These are phyloP conservation scores for Maniola jurtina DNA, from an alignment of 1,140 invertebrate genomes.

Conservation along the genomic window DNA sequence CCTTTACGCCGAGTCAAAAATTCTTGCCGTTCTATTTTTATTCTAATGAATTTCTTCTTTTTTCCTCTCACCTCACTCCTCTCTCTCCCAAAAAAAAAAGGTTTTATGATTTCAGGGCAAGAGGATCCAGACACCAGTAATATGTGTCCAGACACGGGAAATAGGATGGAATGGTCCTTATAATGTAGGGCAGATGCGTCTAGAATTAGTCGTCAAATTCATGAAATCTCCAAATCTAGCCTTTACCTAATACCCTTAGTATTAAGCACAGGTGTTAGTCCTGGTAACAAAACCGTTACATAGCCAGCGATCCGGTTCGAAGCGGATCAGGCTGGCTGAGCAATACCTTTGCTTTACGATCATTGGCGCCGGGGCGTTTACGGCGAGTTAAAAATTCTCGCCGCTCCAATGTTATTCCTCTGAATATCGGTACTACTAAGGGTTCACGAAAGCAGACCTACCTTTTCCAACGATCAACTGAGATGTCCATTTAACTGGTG, in stretches of 20 bases:
- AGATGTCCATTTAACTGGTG: too few species aligned
- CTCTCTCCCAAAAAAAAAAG: too few species aligned
- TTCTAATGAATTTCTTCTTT: slow-evolving; percentile 22
- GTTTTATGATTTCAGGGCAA: too few species aligned
- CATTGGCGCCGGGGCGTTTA: slow-evolving; percentile 51
- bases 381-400: slow-evolving; percentile 50
- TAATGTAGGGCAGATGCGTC: too few species aligned
- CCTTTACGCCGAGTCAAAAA: slow-evolving; percentile 52
- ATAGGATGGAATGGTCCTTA: too few species aligned
- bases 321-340: slow-evolving; percentile 40
- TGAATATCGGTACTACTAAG: slow-evolving; percentile 32
- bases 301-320: slow-evolving; percentile 40
- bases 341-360: slow-evolving; percentile 56
- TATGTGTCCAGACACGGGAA: too few species aligned
- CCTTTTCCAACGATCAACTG: too few species aligned
- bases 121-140: too few species aligned
- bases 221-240: not conserved
- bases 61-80: too few species aligned
- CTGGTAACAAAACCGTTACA: slow-evolving; percentile 28
- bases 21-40: slow-evolving; percentile 43
- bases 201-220: too few species aligned
- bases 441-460: slow-evolving; percentile 30
- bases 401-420: slow-evolving; percentile 37
- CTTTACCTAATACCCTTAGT: not conserved
- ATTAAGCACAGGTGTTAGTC: not conserved